These are phyloP conservation scores for Heliconius ethilla DNA, from an alignment of 2,888 invertebrate species.

Conservation along the genomic window DNA sequence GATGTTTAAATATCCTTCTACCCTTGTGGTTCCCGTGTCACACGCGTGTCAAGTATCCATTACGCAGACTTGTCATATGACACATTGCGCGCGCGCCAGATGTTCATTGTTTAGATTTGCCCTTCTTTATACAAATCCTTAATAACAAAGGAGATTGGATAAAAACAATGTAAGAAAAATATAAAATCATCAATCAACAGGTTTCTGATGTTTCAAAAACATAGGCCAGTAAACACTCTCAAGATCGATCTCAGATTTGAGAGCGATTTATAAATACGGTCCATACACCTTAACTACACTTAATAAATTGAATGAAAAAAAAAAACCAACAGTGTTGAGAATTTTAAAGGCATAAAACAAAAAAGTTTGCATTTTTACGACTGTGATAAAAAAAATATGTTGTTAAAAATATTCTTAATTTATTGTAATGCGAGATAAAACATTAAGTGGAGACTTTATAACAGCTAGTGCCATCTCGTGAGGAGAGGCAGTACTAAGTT, in stretches of 20 bases:
- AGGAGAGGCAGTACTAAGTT: conserved; percentile 30
- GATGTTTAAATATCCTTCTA: background rate
- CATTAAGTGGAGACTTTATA: background rate
- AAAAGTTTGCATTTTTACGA: too few relatives aligned
- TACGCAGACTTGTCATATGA: conserved; percentile 42
- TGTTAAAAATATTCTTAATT: too few relatives aligned
- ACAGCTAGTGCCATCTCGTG: conserved; percentile 41
- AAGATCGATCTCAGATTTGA: too few relatives aligned
- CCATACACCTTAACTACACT: too few relatives aligned
- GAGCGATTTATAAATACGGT: too few relatives aligned
- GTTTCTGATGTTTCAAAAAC: background rate
- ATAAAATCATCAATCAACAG: conserved; percentile 7
- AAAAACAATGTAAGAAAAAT: conserved; percentile 33
- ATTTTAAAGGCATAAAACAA: too few relatives aligned
- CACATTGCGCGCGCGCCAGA: conserved; percentile 51
- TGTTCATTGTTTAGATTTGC: conserved; percentile 62
- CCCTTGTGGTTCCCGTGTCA: conserved; percentile 25
- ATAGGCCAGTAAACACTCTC: background rate
- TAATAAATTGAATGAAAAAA: too few relatives aligned
- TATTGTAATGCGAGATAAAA: too few relatives aligned
- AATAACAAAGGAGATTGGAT: conserved; percentile 44
- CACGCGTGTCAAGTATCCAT: conserved; percentile 41
- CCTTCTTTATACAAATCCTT: conserved; percentile 49
- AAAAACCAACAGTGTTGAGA: too few relatives aligned
- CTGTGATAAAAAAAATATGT: too few relatives aligned